Evolutionary conservation across 1,140 invertebrate species (phyloP).

Genomic region (Mizuhopecten yessoensis): DNA sequence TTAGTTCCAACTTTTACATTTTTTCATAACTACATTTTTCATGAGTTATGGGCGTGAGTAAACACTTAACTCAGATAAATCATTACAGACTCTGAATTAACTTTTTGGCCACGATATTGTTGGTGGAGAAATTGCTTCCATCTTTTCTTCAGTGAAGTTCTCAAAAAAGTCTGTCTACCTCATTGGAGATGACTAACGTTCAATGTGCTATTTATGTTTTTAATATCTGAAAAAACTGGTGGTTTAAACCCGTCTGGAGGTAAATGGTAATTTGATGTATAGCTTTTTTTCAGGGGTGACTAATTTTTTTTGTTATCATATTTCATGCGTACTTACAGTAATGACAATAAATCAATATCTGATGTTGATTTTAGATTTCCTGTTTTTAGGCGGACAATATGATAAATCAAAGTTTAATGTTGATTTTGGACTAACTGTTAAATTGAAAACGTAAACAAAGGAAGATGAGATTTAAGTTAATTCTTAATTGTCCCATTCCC

Average conservation of each 20-base stretch:
- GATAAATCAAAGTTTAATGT: too few relatives aligned
- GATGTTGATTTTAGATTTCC: too few relatives aligned
- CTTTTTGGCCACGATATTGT: background rate
- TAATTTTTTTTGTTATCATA: too few relatives aligned
- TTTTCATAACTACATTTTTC: conserved; percentile 34
- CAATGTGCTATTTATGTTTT: background rate
- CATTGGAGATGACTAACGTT: background rate
- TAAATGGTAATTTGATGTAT: too few relatives aligned
- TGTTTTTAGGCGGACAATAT: too few relatives aligned
- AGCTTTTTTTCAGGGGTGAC: too few relatives aligned
- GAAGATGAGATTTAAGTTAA: too few relatives aligned
- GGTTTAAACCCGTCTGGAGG: background rate
- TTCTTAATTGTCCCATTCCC: too few relatives aligned
- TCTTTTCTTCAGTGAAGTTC: background rate
- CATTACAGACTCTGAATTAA: background rate
- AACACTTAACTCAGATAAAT: background rate
- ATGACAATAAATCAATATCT: too few relatives aligned
- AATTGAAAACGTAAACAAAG: background rate
- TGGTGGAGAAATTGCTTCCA: background rate
- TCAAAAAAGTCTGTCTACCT: background rate
- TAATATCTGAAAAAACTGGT: background rate
- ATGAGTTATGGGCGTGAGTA: conserved; percentile 9
- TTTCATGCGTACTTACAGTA: too few relatives aligned
- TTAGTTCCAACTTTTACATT: background rate
- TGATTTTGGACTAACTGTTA: background rate